Conservation (phyloP, 2,797 vertebrate species). For the Nyctibius grandis region DNA sequence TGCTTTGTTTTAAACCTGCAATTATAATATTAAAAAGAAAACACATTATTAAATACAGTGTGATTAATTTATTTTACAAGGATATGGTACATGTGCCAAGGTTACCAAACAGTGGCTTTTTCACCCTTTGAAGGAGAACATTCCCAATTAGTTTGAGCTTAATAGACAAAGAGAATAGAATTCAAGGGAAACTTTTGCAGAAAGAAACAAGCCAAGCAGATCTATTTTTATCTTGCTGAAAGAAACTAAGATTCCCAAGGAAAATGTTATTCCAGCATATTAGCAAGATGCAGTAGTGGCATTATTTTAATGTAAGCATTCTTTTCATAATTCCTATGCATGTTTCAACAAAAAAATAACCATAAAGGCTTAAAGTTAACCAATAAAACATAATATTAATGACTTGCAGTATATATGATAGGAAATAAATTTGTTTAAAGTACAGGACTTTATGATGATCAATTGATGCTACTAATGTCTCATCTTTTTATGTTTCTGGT, state of each 20-base stretch:
- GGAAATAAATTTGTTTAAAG: neutral
- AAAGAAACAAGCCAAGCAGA: neutral
- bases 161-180: neutral
- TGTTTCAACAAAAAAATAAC: neutral
- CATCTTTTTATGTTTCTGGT: neutral
- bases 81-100: neutral
- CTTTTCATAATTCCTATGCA: neutral
- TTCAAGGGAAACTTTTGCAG: neutral
- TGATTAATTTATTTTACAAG: slow-evolving; percentile 20
- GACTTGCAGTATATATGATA: neutral
- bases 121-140: neutral
- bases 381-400: neutral
- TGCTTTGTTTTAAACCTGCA: neutral
- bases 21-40: slow-evolving; percentile 19
- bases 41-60: neutral
- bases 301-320: neutral
- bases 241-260: neutral
- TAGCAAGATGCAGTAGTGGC: neutral
- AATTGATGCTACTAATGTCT: neutral
- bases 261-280: neutral
- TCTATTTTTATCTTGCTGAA: neutral
- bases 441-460: neutral
- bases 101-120: neutral
- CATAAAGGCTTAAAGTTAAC: neutral
- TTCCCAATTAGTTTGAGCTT: neutral